Conservation (phyloP, 1,140 invertebrate species). For the Drosophila micromelanica region DNA sequence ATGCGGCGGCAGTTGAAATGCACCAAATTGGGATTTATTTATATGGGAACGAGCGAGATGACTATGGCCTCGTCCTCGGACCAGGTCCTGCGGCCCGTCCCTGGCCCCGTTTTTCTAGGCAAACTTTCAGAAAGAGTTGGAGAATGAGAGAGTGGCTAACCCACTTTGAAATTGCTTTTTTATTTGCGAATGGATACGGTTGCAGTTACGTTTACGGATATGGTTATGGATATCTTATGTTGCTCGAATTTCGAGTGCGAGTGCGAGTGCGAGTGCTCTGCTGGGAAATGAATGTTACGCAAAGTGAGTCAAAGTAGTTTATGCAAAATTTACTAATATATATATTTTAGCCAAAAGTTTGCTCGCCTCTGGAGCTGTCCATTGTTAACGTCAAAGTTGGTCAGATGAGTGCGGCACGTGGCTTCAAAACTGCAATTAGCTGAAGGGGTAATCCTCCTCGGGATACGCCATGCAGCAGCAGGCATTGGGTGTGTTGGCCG, state of each 20-base stretch:
- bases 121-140: conserved; percentile 33
- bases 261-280: conserved; percentile 8
- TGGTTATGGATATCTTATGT: conserved; percentile 41
- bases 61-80: conserved; percentile 11
- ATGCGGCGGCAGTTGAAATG: conserved; percentile 48
- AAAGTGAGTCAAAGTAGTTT: conserved; percentile 60
- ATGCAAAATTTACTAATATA: conserved; percentile 57
- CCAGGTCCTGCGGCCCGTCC: conserved; percentile 14
- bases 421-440: conserved; percentile 26
- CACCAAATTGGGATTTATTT: conserved; percentile 77
- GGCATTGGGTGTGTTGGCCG: conserved; percentile 86
- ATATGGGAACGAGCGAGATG: conserved; percentile 41
- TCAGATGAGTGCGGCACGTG: conserved; percentile 13
- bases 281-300: conserved; percentile 22
- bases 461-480: conserved; percentile 80
- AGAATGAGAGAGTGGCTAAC: conserved; percentile 52
- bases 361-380: neutral
- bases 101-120: conserved; percentile 20
- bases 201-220: conserved; percentile 54
- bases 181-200: conserved; percentile 66
- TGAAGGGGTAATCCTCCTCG: conserved; percentile 46
- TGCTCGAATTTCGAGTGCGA: neutral
- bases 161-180: conserved; percentile 77
- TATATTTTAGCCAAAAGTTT: conserved; percentile 47
- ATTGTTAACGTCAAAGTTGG: conserved; percentile 44